Percentiles rank a stretch among this genome's conserved stretches.
phyloP scores from a whole-genome alignment of 1,140 invertebrate species.

The Orius insidiosus region DNA sequence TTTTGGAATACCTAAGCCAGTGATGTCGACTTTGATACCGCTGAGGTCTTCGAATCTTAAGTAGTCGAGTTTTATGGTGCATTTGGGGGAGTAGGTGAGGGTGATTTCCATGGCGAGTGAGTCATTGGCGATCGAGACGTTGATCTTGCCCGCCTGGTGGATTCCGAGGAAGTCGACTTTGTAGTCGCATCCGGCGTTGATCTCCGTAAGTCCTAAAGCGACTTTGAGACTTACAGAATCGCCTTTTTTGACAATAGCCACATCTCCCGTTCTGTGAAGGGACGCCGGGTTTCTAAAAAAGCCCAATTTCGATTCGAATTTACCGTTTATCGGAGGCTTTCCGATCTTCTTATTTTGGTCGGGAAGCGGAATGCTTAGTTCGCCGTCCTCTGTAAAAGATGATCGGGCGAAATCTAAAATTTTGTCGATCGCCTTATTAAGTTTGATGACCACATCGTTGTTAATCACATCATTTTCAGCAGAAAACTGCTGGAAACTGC shows the following conservation, averaged over 20 bases:
- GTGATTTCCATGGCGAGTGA: slow-evolving; percentile 10
- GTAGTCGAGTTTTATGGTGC: slow-evolving; percentile 4
- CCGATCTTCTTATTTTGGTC: neutral
- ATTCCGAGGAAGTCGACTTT: slow-evolving; percentile 1
- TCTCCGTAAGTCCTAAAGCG: slow-evolving; percentile 4
- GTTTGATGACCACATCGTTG: slow-evolving; percentile 3
- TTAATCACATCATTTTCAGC: too few species aligned
- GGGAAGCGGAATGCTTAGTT: neutral
- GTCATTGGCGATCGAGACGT: neutral
- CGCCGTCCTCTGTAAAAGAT: slow-evolving; percentile 1
- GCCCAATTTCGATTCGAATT: slow-evolving; percentile 1
- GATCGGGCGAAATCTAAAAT: neutral
- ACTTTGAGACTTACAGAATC: neutral
- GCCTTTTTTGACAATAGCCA: neutral
- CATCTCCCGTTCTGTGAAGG: slow-evolving; percentile 3
- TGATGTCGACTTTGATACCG: slow-evolving; percentile 5
- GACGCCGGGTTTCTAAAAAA: slow-evolving; percentile 7
- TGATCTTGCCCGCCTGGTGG: slow-evolving; percentile 5
- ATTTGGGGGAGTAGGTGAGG: slow-evolving; percentile 6
- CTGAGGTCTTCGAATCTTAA: slow-evolving; percentile 1
- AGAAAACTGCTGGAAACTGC: too few species aligned
- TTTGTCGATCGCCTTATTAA: neutral
- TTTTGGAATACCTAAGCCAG: slow-evolving; percentile 3
- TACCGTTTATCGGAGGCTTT: neutral
- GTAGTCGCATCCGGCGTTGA: slow-evolving; percentile 4